Percentiles rank a stretch among this genome's conserved stretches.
phyloP scores from a whole-genome alignment of 2,797 vertebrate species.

The Clamator glandarius region DNA sequence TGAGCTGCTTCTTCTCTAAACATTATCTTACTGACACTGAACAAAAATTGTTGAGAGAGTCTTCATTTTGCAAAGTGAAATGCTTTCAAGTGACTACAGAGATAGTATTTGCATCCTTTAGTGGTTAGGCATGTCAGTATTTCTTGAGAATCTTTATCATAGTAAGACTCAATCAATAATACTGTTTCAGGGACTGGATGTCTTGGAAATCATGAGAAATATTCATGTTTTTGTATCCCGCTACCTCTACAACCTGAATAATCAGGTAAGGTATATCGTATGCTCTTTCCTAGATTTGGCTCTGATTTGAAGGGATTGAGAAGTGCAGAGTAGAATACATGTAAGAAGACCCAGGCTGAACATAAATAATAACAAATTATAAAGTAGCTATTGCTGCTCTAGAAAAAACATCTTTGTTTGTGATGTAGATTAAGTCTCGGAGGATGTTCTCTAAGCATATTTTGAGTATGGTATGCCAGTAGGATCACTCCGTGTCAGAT shows the following conservation, averaged over 20 bases:
- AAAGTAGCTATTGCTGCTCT: neutral
- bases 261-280: conserved; percentile 84
- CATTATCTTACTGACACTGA: neutral
- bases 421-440: neutral
- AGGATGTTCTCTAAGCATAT: neutral
- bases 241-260: conserved; percentile 99
- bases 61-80: neutral
- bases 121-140: neutral
- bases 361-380: neutral
- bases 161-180: conserved; percentile 24
- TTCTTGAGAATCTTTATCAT: neutral
- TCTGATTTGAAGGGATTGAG: neutral
- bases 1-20: neutral
- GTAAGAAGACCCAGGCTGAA: neutral
- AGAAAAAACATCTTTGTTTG: neutral
- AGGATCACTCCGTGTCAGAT: neutral
- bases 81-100: neutral
- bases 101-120: neutral
- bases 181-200: conserved; percentile 90
- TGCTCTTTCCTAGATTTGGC: neutral
- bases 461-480: neutral
- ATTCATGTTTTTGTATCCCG: conserved; percentile 98
- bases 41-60: neutral
- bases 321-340: accelerated
- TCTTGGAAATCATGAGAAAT: conserved; percentile 99